Conservation (phyloP, 2,113 vertebrate species). For the Catagonus wagneri region DNA sequence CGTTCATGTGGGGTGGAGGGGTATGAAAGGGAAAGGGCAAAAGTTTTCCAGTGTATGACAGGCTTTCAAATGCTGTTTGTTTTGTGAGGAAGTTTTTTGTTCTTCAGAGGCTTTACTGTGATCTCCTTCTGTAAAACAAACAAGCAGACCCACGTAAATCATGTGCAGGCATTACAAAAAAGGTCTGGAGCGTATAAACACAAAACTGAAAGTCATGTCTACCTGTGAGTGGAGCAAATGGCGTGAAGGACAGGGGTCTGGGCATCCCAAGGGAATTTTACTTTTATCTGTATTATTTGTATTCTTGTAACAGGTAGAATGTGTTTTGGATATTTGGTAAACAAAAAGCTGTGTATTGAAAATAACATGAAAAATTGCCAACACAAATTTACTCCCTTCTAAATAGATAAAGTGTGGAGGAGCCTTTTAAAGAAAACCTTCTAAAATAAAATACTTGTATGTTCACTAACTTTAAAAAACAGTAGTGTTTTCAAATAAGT, state of each 20-base stretch:
- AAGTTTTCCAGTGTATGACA: neutral
- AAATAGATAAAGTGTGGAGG: neutral
- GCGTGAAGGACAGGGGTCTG: neutral
- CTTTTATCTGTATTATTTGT: neutral
- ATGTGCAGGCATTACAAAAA: neutral
- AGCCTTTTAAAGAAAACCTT: neutral
- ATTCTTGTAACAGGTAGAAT: neutral
- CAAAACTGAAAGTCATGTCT: neutral
- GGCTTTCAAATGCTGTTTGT: neutral
- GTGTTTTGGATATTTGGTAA: conserved; percentile 33
- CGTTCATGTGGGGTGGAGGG: neutral
- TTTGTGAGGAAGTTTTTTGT: neutral
- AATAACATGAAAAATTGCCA: neutral
- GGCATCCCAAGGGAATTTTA: neutral
- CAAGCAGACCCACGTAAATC: neutral
- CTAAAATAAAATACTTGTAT: neutral
- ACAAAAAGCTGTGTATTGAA: neutral
- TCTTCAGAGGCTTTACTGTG: neutral
- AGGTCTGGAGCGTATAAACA: neutral
- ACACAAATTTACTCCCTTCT: conserved; percentile 14
- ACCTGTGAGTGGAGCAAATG: neutral
- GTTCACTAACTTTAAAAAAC: neutral
- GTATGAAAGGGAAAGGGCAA: neutral
- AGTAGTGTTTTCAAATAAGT: neutral
- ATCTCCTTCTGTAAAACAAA: conserved; percentile 12